Conservation (phyloP, 2,113 vertebrate genomes). For the Delphinus delphis region DNA sequence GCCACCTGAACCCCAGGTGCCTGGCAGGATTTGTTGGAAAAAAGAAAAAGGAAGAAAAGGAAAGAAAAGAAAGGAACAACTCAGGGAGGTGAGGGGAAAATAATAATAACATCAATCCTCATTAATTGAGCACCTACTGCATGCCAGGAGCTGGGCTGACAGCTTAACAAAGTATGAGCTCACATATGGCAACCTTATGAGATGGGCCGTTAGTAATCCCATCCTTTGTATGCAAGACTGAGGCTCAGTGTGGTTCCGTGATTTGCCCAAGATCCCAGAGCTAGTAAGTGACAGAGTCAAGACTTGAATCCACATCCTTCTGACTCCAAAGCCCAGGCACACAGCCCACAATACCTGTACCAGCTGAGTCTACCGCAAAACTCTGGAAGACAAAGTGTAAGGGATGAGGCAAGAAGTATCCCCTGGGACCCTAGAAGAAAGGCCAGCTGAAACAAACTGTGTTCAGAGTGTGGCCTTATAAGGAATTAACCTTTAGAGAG, state of each 20-base stretch:
- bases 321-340: not conserved
- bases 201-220: not conserved
- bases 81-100: not conserved
- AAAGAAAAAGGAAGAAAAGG: not conserved
- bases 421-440: not conserved
- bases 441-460: not conserved
- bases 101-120: not conserved
- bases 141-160: not conserved
- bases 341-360: not conserved
- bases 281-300: not conserved
- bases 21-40: not conserved
- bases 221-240: not conserved
- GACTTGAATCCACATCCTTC: not conserved
- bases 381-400: not conserved
- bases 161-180: not conserved
- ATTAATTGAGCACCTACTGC: not conserved
- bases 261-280: not conserved
- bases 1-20: not conserved
- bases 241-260: not conserved
- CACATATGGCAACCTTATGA: not conserved
- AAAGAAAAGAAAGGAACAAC: not conserved
- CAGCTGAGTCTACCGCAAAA: not conserved
- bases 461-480: not conserved
- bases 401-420: not conserved
- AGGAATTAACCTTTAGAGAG: not conserved